Base-by-base conservation (phyloP, 2,797 vertebrate species). In the Acanthiza pusilla region DNA sequence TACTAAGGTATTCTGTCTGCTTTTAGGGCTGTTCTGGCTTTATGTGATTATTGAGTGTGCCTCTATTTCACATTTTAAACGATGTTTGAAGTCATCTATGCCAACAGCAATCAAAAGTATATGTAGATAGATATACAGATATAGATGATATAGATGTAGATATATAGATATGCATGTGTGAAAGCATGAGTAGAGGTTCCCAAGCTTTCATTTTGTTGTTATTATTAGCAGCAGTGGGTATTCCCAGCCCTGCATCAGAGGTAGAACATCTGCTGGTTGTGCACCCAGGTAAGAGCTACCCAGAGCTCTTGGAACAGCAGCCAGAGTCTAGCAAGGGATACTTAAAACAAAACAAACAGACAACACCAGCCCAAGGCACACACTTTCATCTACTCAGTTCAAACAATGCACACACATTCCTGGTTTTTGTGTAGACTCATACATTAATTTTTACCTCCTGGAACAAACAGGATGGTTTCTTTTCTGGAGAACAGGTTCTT, bases 91-190 rank as follows among this genome's bases (percentile, higher is more conserved):
- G 25, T 51, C 27, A n/a, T 42, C 25, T 30, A 9, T 50, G 36
- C 32, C 20, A 48, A 48, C 22, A 65, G 17, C 19, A 91, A 60
- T 54, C 32, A 16, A 65, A 75, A 70, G 10, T 13, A 55, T 7
- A 38, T 47, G 9, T 6, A 30, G 5, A 70, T 20, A 26, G 3
- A 76, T 21, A 30, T 7, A 38, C 9, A n/a, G 5, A 42, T 15
- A 42, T 42, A 22, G 2, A 29, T 2, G n/a, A n/a, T n/a, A n/a
- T n/a, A 10, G 4, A n/a, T 3, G 26, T 5, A 45, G 3, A 22
- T 4, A 16, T 9, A 15, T 18, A 22, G 20, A 16, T 8, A 16
- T 25, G 10, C 5, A 5, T 1, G 4, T 18, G 10, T 38, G 29
- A 10, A 21, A 17, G 20, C 13, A 7, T 0, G 12, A 51, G 22